phyloP scores from a whole-genome alignment of 1,140 invertebrate species.

The Trachymyrmex cornetzi region DNA sequence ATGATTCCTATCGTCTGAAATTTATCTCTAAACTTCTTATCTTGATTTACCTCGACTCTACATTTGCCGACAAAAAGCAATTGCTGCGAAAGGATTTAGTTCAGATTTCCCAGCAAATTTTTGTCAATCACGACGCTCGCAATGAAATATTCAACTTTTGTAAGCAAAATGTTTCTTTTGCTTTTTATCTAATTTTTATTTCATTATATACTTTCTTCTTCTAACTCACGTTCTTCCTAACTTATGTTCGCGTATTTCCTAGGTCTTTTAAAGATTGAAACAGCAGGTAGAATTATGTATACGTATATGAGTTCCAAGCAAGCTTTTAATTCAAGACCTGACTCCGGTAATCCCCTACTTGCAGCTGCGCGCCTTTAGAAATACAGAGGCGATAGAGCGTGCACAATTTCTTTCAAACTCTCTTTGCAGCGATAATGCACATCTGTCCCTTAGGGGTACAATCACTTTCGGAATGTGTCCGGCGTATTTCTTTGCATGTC shows the following conservation, averaged over 20 bases:
- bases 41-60: conserved; percentile 31
- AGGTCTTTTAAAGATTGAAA: not conserved
- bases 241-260: not conserved
- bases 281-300: not conserved
- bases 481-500: conserved; percentile 29
- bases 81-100: conserved; percentile 41
- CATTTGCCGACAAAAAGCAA: conserved; percentile 43
- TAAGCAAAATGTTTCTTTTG: not conserved
- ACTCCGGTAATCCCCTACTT: conserved; percentile 15
- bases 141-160: not conserved
- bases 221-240: not conserved
- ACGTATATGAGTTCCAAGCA: not conserved
- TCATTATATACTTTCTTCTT: not conserved
- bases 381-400: conserved; percentile 1
- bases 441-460: conserved; percentile 26
- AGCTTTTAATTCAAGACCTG: conserved; percentile 43
- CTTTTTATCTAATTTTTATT: not conserved
- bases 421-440: conserved; percentile 11
- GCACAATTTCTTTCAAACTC: conserved; percentile 34
- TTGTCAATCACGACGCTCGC: conserved; percentile 37
- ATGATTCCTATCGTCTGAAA: conserved; percentile 59
- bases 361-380: conserved; percentile 22
- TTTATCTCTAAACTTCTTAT: conserved; percentile 72
- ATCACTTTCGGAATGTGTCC: conserved; percentile 32
- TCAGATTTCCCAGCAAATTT: conserved; percentile 37